Conservation (phyloP, 2,113 vertebrate species). For the Pavo muticus region DNA sequence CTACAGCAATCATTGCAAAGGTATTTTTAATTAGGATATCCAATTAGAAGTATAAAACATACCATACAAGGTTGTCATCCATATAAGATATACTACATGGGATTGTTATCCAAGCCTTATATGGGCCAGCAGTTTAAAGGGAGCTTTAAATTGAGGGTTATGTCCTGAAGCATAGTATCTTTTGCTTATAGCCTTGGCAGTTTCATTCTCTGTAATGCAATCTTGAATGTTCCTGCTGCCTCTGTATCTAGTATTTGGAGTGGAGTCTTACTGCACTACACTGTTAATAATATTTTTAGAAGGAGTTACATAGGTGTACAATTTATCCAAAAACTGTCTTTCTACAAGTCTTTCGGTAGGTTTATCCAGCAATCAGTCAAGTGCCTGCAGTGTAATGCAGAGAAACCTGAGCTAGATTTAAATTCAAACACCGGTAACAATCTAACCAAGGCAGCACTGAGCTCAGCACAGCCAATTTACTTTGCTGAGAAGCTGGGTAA, state of each 20-base stretch:
- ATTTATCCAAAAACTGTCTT: not conserved
- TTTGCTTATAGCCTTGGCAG: not conserved
- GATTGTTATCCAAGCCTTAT: not conserved
- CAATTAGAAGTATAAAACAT: not conserved
- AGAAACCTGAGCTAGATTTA: not conserved
- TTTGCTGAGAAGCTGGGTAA: constrained; percentile 23
- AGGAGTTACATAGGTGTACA: not conserved
- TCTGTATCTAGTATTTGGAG: not conserved
- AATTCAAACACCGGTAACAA: not conserved
- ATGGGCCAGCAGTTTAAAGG: not conserved
- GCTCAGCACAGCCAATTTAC: constrained; percentile 34
- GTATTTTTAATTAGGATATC: not conserved
- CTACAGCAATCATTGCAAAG: not conserved
- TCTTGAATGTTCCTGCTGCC: not conserved
- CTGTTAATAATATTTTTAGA: not conserved
- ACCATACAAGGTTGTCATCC: not conserved
- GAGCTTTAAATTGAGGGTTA: constrained; percentile 10
- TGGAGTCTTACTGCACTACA: not conserved
- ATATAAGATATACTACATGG: not conserved
- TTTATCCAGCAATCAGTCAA: constrained; percentile 9
- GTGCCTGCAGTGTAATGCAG: constrained; percentile 4
- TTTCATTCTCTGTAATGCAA: not conserved
- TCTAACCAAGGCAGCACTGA: not conserved
- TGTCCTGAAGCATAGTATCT: not conserved
- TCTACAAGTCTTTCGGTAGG: not conserved